Evolutionary conservation across 2,888 invertebrate genomes (phyloP).

Genomic region (Drosophila kambysellisi): DNA sequence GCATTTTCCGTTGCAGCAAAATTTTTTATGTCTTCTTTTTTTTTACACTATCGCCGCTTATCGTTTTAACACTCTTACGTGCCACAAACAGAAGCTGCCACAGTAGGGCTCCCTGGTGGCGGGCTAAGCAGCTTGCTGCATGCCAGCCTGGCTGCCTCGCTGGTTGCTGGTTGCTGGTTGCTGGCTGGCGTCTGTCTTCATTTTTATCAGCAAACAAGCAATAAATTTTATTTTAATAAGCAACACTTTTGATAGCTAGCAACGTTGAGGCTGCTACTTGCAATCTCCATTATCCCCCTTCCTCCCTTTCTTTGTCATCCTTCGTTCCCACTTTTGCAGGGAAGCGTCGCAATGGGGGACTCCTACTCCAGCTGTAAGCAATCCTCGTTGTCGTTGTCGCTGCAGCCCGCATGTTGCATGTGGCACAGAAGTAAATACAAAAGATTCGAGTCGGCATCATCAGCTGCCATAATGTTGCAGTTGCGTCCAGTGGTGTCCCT

Average conservation of each 20-base stretch:
- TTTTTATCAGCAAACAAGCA: slow-evolving; percentile 80
- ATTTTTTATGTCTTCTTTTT: slow-evolving; percentile 50
- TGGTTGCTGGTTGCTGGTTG: slow-evolving; percentile 9
- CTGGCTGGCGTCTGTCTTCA: slow-evolving; percentile 57
- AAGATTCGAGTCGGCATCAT: slow-evolving; percentile 62
- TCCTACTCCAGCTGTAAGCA: slow-evolving; percentile 5
- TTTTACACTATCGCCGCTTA: slow-evolving; percentile 59
- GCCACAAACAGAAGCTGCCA: slow-evolving; percentile 36
- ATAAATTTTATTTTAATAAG: slow-evolving; percentile 81
- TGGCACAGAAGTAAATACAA: slow-evolving; percentile 72
- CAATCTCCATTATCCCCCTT: background rate
- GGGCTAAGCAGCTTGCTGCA: background rate
- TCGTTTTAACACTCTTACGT: slow-evolving; percentile 77
- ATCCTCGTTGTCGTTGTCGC: slow-evolving; percentile 21
- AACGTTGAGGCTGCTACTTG: slow-evolving; percentile 18
- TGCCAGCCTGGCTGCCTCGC: slow-evolving; percentile 6
- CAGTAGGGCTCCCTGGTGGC: slow-evolving; percentile 14
- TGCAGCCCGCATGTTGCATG: slow-evolving; percentile 51
- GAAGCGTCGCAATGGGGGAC: background rate
- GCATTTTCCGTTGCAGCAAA: slow-evolving; percentile 56
- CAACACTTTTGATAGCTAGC: slow-evolving; percentile 77
- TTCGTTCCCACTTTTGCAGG: background rate
- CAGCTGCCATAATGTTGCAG: slow-evolving; percentile 59
- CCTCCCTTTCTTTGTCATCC: background rate
- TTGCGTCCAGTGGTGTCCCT: slow-evolving; percentile 45